These are phyloP conservation scores for Actinemys pallida DNA, from an alignment of 2,113 vertebrate genomes.

Conservation along the genomic window DNA sequence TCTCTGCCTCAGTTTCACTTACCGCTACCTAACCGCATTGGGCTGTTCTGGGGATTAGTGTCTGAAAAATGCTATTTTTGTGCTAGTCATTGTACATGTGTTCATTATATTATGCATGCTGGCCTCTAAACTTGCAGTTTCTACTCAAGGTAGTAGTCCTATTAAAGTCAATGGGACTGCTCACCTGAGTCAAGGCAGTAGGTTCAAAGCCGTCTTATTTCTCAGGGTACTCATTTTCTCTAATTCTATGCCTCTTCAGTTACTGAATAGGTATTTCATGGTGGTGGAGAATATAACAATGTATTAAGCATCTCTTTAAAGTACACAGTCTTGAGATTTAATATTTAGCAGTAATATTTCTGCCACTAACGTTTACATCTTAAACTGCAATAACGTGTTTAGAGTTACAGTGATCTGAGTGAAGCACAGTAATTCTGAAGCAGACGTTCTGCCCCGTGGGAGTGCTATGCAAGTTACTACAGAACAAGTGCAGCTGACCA, in stretches of 20 bases:
- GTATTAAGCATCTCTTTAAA: not conserved
- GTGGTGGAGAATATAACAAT: constrained; percentile 16
- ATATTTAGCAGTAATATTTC: not conserved
- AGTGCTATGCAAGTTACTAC: not conserved
- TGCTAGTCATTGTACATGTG: constrained; percentile 13
- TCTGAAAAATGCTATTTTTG: not conserved
- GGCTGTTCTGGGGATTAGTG: not conserved
- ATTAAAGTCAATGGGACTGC: constrained; percentile 30
- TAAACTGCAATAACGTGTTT: not conserved
- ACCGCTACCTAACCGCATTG: not conserved
- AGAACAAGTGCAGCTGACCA: not conserved
- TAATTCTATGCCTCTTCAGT: constrained; percentile 50
- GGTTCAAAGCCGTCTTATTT: constrained; percentile 42
- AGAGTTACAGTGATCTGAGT: not conserved
- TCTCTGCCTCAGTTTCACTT: not conserved
- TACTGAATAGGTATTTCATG: not conserved
- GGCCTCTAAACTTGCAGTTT: not conserved
- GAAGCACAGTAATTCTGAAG: not conserved
- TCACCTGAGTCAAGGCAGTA: constrained; percentile 34
- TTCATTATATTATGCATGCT: not conserved
- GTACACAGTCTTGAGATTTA: not conserved
- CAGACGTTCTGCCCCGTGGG: not conserved
- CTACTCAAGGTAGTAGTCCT: constrained; percentile 24
- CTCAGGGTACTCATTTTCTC: constrained; percentile 29
- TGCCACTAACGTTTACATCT: constrained; percentile 16